phyloP scores from a whole-genome alignment of 1,140 invertebrate species.

The Periplaneta americana region DNA sequence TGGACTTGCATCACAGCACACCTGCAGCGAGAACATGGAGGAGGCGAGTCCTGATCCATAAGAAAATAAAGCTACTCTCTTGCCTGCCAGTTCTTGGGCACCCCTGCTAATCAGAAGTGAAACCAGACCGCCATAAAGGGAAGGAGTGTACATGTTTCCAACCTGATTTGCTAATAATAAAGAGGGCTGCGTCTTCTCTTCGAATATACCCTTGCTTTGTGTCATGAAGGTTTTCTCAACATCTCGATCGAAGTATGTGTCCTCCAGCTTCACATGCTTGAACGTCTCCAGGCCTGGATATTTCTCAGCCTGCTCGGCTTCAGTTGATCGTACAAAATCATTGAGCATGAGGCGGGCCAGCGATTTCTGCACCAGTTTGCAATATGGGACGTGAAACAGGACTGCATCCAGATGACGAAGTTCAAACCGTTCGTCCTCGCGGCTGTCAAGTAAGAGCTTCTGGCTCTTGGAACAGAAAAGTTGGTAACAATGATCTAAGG shows the following conservation, averaged over 20 bases:
- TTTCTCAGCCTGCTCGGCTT: constrained; percentile 11
- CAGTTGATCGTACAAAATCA: constrained; percentile 52
- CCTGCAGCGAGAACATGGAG: constrained; percentile 87
- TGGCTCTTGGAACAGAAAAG: constrained; percentile 71
- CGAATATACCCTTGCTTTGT: constrained; percentile 66
- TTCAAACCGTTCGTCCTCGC: constrained; percentile 30
- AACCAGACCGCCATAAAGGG: constrained; percentile 88
- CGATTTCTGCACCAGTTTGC: constrained; percentile 97
- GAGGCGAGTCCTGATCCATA: constrained; percentile 96
- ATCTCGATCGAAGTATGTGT: constrained; percentile 88
- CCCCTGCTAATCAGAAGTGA: constrained; percentile 69
- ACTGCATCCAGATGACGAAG: constrained; percentile 76
- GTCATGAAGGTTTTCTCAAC: constrained; percentile 83
- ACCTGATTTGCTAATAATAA: constrained; percentile 83
- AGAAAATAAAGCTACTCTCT: constrained; percentile 86
- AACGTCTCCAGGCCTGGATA: constrained; percentile 22
- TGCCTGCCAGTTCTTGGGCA: constrained; percentile 64
- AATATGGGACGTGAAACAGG: constrained; percentile 95
- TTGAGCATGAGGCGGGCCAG: constrained; percentile 83
- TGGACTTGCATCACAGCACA: constrained; percentile 55
- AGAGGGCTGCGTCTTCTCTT: constrained; percentile 81
- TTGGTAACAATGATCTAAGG: constrained; percentile 91
- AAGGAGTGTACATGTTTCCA: constrained; percentile 99
- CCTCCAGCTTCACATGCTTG: constrained; percentile 57
- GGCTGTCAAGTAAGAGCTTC: constrained; percentile 40